A percentile compares a stretch with the other conserved stretches of the same genome.
phyloP scores from a whole-genome alignment of 2,888 invertebrate genomes.

The Fragum whitleyi region DNA sequence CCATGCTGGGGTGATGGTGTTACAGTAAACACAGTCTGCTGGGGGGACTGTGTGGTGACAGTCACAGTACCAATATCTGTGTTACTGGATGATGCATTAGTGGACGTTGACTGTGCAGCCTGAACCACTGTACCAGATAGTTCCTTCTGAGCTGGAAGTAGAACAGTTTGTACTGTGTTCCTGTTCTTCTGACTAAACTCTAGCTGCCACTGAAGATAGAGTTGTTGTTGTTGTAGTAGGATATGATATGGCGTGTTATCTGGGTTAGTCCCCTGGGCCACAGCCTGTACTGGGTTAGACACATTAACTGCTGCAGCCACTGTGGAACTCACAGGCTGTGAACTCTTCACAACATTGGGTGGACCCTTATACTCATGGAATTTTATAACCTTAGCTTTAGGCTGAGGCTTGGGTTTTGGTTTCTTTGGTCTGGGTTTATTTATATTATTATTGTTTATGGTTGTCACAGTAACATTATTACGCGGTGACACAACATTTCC shows the following conservation, averaged over 20 bases:
- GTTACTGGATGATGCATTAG: constrained; percentile 37
- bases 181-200: constrained; percentile 91
- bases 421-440: constrained; percentile 88
- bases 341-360: constrained; percentile 92
- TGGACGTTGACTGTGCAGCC: constrained; percentile 15
- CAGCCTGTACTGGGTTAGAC: constrained; percentile 25
- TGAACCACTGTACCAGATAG: constrained; percentile 30
- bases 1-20: constrained; percentile 53
- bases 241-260: constrained; percentile 78
- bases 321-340: constrained; percentile 56
- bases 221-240: constrained; percentile 94
- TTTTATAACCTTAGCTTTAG: constrained; percentile 95
- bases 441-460: constrained; percentile 65
- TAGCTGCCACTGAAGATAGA: constrained; percentile 94
- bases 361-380: constrained; percentile 96
- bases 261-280: constrained; percentile 7
- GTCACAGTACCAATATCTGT: constrained; percentile 49
- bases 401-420: constrained; percentile 92
- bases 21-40: constrained; percentile 65
- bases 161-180: constrained; percentile 58
- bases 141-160: constrained; percentile 65
- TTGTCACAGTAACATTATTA: constrained; percentile 55
- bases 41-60: constrained; percentile 67
- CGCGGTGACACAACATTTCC: constrained; percentile 53
- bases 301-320: constrained; percentile 35